Evolutionary conservation across 2,113 vertebrate species (phyloP).

Genomic region (Varanus komodoensis): DNA sequence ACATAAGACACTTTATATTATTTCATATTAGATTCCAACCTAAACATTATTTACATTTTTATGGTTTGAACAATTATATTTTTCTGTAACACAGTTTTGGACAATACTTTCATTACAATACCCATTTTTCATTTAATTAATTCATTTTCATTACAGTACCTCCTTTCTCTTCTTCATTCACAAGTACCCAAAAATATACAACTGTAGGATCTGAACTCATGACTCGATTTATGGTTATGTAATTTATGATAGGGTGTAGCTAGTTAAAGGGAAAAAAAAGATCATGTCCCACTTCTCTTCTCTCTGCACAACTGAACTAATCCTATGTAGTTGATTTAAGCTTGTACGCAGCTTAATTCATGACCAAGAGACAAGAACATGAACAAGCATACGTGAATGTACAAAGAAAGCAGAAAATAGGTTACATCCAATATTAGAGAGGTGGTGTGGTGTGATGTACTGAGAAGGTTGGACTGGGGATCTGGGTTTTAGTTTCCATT

Average conservation of each 20-base stretch:
- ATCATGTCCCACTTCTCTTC: background rate
- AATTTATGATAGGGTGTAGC: background rate
- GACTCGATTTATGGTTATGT: background rate
- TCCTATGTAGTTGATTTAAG: background rate
- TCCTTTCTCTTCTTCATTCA: background rate
- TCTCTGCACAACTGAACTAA: background rate
- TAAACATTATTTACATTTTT: background rate
- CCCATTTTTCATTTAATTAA: no score
- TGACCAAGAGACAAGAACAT: background rate
- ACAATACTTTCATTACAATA: background rate
- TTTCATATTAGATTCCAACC: background rate
- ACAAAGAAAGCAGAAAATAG: background rate
- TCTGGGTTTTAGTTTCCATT: no score
- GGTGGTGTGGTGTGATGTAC: no score
- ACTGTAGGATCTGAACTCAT: background rate
- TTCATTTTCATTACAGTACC: background rate
- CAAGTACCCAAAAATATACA: background rate
- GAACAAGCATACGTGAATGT: background rate
- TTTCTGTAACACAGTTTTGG: background rate
- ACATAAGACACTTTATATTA: background rate
- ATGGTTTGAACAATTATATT: background rate
- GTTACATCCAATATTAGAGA: background rate
- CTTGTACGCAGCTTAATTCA: background rate
- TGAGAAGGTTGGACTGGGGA: no score
- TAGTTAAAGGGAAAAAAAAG: background rate